Conservation (phyloP, 2,888 invertebrate species). For the Cerastis leucographa region DNA sequence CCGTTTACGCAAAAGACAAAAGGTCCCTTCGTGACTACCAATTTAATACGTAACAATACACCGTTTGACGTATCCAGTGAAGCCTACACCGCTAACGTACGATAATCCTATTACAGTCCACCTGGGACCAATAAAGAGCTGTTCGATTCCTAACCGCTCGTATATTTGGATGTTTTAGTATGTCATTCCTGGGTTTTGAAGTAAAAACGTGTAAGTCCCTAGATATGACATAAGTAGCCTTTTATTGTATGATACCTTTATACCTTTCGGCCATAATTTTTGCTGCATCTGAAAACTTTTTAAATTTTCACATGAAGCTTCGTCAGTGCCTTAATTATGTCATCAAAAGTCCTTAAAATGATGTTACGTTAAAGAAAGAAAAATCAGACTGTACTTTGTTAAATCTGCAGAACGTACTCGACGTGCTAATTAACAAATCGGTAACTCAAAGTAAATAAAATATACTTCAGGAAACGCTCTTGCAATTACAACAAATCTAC, state of each 20-base stretch:
- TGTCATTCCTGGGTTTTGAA: constrained; percentile 35
- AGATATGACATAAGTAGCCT: constrained; percentile 1
- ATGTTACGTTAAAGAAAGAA: too few species aligned
- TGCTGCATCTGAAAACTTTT: not conserved
- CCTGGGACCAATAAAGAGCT: constrained; percentile 70
- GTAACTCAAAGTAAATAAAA: constrained; percentile 37
- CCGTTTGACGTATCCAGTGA: constrained; percentile 50
- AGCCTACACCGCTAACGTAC: constrained; percentile 51
- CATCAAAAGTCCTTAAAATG: not conserved
- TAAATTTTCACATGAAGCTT: not conserved
- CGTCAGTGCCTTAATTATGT: too few species aligned
- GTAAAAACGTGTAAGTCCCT: constrained; percentile 16
- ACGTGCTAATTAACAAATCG: constrained; percentile 28
- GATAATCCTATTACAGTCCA: constrained; percentile 73
- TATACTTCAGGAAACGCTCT: constrained; percentile 32
- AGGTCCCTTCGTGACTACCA: constrained; percentile 45
- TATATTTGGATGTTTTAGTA: constrained; percentile 59
- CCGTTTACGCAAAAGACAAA: constrained; percentile 60
- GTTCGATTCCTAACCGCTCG: constrained; percentile 53
- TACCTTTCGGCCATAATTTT: not conserved
- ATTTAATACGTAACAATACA: constrained; percentile 48
- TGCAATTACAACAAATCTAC: constrained; percentile 50
- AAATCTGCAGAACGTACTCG: not conserved
- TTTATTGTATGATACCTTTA: not conserved
- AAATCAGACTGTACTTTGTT: not conserved